Conservation (phyloP, 2,888 invertebrate genomes). For the Aspidapion aeneum region DNA sequence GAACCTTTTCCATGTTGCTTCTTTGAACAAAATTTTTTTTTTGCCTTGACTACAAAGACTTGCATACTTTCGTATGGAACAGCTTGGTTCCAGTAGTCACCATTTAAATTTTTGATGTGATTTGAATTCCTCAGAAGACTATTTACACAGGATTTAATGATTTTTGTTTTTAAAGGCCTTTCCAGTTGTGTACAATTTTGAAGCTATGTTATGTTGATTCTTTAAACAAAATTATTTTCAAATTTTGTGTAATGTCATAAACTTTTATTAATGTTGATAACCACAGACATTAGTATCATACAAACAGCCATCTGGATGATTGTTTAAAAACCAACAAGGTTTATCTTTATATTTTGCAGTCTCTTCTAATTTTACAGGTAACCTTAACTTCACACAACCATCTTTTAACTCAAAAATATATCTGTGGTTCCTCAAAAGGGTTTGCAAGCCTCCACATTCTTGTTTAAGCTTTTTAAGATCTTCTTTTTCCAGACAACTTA, state of each 20-base stretch:
- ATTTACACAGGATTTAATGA: conserved; percentile 62
- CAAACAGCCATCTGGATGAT: conserved; percentile 89
- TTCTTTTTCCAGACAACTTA: conserved; percentile 54
- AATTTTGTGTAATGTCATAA: too few relatives aligned
- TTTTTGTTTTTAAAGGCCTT: conserved; percentile 56
- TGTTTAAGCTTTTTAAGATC: conserved; percentile 67
- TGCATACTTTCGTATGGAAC: too few relatives aligned
- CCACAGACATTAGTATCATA: conserved; percentile 61
- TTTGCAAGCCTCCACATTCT: conserved; percentile 86
- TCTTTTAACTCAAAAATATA: conserved; percentile 70
- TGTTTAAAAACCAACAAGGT: conserved; percentile 76
- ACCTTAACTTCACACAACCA: conserved; percentile 64
- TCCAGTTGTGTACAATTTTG: conserved; percentile 85
- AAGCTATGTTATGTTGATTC: conserved; percentile 66
- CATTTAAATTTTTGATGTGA: conserved; percentile 34
- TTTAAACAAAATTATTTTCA: conserved; percentile 51
- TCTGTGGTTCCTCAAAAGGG: conserved; percentile 77
- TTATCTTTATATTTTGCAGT: conserved; percentile 50
- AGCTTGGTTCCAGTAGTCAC: conserved; percentile 62
- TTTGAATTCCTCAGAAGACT: conserved; percentile 53
- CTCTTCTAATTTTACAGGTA: conserved; percentile 52
- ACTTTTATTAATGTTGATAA: conserved; percentile 61
- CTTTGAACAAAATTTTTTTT: conserved; percentile 54
- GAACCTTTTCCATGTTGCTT: conserved; percentile 63
- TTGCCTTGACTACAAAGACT: too few relatives aligned